Evolutionary conservation across 92 coral and sea anemone genomes (phyloP).

Genomic region (Porites evermanni): DNA sequence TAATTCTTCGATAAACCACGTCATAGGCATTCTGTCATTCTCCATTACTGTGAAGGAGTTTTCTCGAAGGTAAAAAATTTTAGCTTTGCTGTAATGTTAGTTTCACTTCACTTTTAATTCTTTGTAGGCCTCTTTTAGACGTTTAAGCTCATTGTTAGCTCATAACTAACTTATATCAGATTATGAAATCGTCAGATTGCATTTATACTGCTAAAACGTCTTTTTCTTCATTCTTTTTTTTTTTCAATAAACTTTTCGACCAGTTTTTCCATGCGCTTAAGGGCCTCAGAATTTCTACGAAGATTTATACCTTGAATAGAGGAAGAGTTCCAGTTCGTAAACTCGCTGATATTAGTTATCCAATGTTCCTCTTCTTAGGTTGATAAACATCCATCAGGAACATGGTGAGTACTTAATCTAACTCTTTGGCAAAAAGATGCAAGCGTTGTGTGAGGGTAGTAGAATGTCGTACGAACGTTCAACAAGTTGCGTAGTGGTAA

Average conservation of each 20-base stretch:
- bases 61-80: constrained; percentile 23
- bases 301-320: too few relatives aligned
- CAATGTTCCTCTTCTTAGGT: background rate
- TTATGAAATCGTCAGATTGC: background rate
- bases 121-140: background rate
- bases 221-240: too few relatives aligned
- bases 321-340: too few relatives aligned
- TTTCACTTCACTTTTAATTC: background rate
- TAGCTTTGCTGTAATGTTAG: background rate
- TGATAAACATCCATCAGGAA: background rate
- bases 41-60: background rate
- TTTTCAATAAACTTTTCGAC: background rate
- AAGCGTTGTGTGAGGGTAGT: too few relatives aligned
- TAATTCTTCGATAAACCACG: background rate
- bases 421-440: background rate
- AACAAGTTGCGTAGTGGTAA: too few relatives aligned
- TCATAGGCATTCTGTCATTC: background rate
- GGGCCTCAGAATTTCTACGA: background rate
- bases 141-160: background rate
- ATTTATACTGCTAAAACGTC: too few relatives aligned
- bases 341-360: too few relatives aligned
- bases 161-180: background rate
- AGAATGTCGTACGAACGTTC: too few relatives aligned
- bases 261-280: background rate
- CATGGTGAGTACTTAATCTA: constrained; percentile 18